phyloP scores from a whole-genome alignment of 2,797 vertebrate genomes.

The Scolopax rusticola region DNA sequence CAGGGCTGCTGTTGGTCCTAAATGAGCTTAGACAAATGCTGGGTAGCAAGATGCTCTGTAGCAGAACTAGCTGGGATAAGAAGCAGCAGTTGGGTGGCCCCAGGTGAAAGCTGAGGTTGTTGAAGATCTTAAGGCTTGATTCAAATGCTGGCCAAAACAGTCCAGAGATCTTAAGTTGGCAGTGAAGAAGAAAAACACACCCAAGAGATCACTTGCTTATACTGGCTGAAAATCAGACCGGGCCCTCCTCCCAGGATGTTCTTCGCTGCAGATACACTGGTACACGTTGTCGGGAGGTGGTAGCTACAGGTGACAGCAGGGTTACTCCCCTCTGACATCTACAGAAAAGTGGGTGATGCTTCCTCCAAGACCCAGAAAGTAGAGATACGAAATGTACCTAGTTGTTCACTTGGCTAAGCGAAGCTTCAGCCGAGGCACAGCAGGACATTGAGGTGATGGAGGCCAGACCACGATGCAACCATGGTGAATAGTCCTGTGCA shows the following conservation, averaged over 20 bases:
- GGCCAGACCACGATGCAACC: not conserved
- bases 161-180: no score
- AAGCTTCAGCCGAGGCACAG: not conserved
- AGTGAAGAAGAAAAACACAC: no score
- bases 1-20: no score
- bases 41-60: no score
- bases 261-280: not conserved
- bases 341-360: not conserved
- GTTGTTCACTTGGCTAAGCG: not conserved
- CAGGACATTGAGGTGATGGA: not conserved
- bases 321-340: not conserved
- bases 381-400: not conserved
- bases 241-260: not conserved
- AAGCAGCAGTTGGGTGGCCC: no score
- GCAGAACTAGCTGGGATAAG: no score
- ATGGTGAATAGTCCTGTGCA: fast-evolving
- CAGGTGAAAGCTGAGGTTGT: no score
- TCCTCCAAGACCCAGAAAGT: not conserved
- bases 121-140: no score
- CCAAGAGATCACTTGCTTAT: no score
- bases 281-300: fast-evolving
- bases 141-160: no score
- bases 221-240: not conserved
- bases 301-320: not conserved
- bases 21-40: no score